Base-by-base conservation (phyloP, 2,113 vertebrate genomes). In the Callaeas wilsoni region DNA sequence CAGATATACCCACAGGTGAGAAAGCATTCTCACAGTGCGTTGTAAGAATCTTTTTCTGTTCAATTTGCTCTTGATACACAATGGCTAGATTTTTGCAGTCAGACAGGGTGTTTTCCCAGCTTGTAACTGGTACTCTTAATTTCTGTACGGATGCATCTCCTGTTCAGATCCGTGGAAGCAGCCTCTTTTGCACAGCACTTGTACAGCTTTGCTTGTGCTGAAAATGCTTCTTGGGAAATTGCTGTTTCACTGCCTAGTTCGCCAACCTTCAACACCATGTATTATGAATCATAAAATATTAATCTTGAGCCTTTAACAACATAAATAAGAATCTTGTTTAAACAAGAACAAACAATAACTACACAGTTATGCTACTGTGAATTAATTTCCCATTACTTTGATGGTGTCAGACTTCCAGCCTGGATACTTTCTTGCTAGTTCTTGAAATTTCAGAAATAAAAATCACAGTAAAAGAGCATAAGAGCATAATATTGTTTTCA, bases 221-320 rank as follows among this genome's bases (percentile, higher is more conserved):
- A 74, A 97, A 94, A 87, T 75, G 15, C 29, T 81, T 64, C 88
- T 82, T 50, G 71, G 76, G 83, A 92, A 95, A 90, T 57, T 32
- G 23, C 70, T 94, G 26, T 4, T 93, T 92, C 82, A 21, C 64
- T 78, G 60, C 37, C 85, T 73, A 30, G 88, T 88, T 92, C 73
- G 3, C 85, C 83, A 93, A 69, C 69, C 92, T 94, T 92, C 94
- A 89, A 63, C 62, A 64, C 76, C 10, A 7, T 65, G 37, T 94
- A 44, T 93, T 94, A 95, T 94, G 90, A 97, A 90, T 90, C 93
- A 97, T 97, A 91, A 97, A 97, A 96, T 93, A 97, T 96, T 97
- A 93, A 97, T 92, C 76, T 57, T 39, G 52, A 95, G 76, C 87
- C 64, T 93, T 97, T 95, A 97, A 88, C 90, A 94, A 26, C 79